Base-by-base conservation (phyloP, 1,140 invertebrate species). In the Vanessa tameamea region DNA sequence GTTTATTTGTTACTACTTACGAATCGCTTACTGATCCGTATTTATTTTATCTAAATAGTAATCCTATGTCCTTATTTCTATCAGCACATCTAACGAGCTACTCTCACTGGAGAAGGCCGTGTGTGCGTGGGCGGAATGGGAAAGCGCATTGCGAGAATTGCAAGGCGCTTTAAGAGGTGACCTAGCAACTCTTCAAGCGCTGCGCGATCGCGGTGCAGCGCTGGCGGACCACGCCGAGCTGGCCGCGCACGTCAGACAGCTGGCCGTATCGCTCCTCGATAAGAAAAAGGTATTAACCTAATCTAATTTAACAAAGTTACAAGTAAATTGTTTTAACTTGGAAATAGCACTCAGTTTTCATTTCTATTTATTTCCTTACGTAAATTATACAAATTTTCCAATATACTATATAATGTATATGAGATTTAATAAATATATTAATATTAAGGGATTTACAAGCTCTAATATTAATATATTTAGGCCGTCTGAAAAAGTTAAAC, bases 101-200 rank as follows among this genome's bases (percentile, higher is more conserved):
- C 81, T 92, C 8, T 91, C 90, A 5, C 70, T 93, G 63, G 93
- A 93, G 76, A 91, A 92, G 69, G 91, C 90, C 12, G 82, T 93
- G 2, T 87, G 85, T 53, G 90, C 93, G 12, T 94, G 94, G 94
- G 88, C 90, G 5, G 92, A 94, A 67, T 94, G 94, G 90, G 94
- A 95, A 71, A 84, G 86, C 12, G 93, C 94, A 6, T 83, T 94
- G 26, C 85, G 91, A 0, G 94, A 94, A 68, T 84, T 95, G 37
- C 89, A 93, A 73, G 90, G 89, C 0, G 93, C 93, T 0, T 75
- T 94, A 7, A 83, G 92, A 9, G 89, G 92, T 1, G 94, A 95
- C 75, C 86, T 93, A n/a, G 90, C 90, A 3, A 92, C 92, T 3
- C 73, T 93, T 51, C 82, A 91, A 72, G 72, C 87, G 20, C 69